Evolutionary conservation across 2,797 vertebrate species (phyloP).

Genomic region (Leptatherina wallacei): DNA sequence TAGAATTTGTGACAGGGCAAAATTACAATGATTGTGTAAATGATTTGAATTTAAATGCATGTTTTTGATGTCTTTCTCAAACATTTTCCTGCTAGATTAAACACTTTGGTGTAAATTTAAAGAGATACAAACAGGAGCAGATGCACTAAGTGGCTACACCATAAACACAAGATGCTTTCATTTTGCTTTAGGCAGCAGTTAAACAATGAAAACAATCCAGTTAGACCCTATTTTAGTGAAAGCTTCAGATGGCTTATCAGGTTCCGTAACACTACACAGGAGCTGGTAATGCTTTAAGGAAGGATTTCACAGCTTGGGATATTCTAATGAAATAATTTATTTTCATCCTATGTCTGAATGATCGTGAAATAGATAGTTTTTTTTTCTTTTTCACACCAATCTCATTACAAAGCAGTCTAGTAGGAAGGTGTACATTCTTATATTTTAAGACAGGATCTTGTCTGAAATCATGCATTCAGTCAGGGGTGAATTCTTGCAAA

Average conservation of each 20-base stretch:
- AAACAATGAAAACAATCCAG: slow-evolving; percentile 9
- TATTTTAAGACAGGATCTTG: slow-evolving; percentile 4
- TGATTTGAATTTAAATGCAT: neutral
- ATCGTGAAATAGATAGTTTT: neutral
- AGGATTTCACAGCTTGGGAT: neutral
- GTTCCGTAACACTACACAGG: neutral
- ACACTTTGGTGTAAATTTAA: neutral
- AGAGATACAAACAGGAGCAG: too few relatives aligned
- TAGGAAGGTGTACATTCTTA: too few relatives aligned
- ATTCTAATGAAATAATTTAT: neutral
- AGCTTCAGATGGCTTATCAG: neutral
- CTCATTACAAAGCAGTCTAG: neutral
- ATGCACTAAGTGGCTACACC: neutral
- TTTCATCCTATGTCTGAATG: neutral
- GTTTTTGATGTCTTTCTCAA: neutral
- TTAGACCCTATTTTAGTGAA: slow-evolving; percentile 1
- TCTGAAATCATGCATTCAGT: slow-evolving; percentile 4
- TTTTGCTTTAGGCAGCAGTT: neutral
- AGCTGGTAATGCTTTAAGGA: neutral
- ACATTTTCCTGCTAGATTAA: neutral
- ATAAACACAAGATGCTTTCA: neutral
- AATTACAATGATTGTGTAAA: neutral
- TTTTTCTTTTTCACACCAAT: too few relatives aligned
- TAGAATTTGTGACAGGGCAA: neutral
- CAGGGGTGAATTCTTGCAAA: neutral